Evolutionary conservation across 2,113 vertebrate genomes (phyloP).

Genomic region (Microtus montanus): DNA sequence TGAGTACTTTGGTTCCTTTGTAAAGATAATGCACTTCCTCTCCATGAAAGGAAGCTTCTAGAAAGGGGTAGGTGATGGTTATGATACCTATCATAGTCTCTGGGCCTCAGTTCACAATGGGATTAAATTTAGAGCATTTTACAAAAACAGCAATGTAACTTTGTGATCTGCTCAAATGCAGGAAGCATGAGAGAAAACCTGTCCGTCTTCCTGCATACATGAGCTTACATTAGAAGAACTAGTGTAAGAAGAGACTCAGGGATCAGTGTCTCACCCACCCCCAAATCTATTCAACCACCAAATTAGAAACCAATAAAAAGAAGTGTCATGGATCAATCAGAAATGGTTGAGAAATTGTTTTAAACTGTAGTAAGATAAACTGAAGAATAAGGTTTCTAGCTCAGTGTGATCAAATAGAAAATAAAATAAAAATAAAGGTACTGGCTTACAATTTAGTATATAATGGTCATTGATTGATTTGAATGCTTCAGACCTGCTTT

Average conservation of each 20-base stretch:
- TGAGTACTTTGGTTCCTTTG: background rate
- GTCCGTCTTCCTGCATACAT: background rate
- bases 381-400: background rate
- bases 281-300: background rate
- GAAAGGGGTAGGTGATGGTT: background rate
- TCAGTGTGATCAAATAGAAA: background rate
- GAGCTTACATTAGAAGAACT: background rate
- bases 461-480: slow-evolving; percentile 36
- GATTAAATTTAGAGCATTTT: background rate
- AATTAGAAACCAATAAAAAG: background rate
- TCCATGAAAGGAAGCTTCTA: background rate
- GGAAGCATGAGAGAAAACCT: background rate
- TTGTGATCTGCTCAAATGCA: background rate
- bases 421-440: background rate
- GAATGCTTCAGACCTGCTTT: background rate
- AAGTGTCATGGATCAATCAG: background rate
- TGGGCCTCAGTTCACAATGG: background rate
- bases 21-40: background rate
- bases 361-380: slow-evolving; percentile 33
- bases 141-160: background rate
- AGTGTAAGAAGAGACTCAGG: background rate
- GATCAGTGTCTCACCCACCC: background rate
- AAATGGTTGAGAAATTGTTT: slow-evolving; percentile 11
- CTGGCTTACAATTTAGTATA: background rate
- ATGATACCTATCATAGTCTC: background rate